Conservation (phyloP, 2,888 invertebrate genomes). For the Cyclophora albipunctata region DNA sequence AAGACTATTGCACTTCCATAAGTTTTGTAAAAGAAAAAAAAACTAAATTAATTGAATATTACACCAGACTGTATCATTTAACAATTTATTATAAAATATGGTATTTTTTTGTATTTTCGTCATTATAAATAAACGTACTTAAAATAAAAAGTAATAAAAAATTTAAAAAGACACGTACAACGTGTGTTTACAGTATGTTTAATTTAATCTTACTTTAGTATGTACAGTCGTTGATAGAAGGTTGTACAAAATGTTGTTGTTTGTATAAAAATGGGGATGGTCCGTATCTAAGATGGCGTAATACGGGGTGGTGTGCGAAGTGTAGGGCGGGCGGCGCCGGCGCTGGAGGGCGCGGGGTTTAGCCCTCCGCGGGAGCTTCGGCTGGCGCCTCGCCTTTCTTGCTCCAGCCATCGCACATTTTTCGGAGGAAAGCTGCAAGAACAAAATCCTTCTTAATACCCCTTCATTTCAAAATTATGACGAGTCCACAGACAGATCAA, state of each 20-base stretch:
- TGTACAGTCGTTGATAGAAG: slow-evolving; percentile 65
- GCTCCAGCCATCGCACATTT: slow-evolving; percentile 82
- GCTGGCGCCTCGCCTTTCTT: slow-evolving; percentile 24
- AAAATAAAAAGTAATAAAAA: slow-evolving; percentile 60
- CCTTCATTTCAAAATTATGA: too few species aligned
- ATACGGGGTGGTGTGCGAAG: slow-evolving; percentile 44
- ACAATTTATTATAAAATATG: slow-evolving; percentile 73
- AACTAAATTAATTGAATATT: slow-evolving; percentile 40
- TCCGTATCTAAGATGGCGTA: slow-evolving; percentile 61
- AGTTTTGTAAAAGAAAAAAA: too few species aligned
- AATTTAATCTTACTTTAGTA: slow-evolving; percentile 71
- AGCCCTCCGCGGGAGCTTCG: slow-evolving; percentile 30
- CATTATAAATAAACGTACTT: slow-evolving; percentile 73
- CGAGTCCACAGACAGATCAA: too few species aligned
- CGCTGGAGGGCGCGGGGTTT: slow-evolving; percentile 16
- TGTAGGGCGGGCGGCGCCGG: slow-evolving; percentile 23
- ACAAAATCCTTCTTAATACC: slow-evolving; percentile 4
- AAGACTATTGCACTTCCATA: too few species aligned
- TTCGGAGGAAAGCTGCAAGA: slow-evolving; percentile 87
- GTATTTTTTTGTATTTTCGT: slow-evolving; percentile 63
- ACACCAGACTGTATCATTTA: slow-evolving; percentile 56
- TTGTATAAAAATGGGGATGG: slow-evolving; percentile 64
- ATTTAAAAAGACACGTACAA: slow-evolving; percentile 71
- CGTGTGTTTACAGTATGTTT: slow-evolving; percentile 69
- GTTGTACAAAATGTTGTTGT: slow-evolving; percentile 60